These are phyloP conservation scores for Bombus ignitus DNA, from an alignment of 1,140 invertebrate species.

Conservation along the genomic window DNA sequence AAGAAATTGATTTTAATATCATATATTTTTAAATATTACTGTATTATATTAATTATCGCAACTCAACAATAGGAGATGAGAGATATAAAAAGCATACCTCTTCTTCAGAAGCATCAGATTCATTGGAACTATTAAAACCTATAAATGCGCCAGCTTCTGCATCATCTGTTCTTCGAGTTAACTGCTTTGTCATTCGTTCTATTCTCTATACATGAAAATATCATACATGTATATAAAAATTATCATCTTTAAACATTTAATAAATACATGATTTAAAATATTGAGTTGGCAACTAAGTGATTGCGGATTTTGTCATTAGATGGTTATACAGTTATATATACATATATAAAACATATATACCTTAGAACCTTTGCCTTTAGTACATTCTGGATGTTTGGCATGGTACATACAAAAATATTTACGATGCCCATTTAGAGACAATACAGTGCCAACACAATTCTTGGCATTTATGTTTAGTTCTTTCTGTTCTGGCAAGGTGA, in stretches of 20 bases:
- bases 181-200: slow-evolving; percentile 85
- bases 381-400: slow-evolving; percentile 91
- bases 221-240: background rate
- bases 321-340: too few relatives aligned
- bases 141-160: slow-evolving; percentile 91
- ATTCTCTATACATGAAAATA: slow-evolving; percentile 81
- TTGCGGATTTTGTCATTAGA: too few relatives aligned
- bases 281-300: too few relatives aligned
- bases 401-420: slow-evolving; percentile 99
- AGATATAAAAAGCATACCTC: slow-evolving; percentile 78
- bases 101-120: slow-evolving; percentile 88
- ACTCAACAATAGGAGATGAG: background rate
- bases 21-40: background rate
- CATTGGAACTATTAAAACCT: slow-evolving; percentile 87
- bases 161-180: slow-evolving; percentile 83
- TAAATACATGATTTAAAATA: background rate
- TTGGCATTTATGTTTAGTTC: slow-evolving; percentile 96
- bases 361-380: slow-evolving; percentile 83
- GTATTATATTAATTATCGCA: background rate
- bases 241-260: background rate
- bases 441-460: slow-evolving; percentile 98
- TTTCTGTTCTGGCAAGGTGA: slow-evolving; percentile 91
- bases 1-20: background rate
- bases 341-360: slow-evolving; percentile 78
- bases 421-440: slow-evolving; percentile 96